Evolutionary conservation across 2,113 vertebrate species (phyloP).

Genomic region (Catharus fuscescens): DNA sequence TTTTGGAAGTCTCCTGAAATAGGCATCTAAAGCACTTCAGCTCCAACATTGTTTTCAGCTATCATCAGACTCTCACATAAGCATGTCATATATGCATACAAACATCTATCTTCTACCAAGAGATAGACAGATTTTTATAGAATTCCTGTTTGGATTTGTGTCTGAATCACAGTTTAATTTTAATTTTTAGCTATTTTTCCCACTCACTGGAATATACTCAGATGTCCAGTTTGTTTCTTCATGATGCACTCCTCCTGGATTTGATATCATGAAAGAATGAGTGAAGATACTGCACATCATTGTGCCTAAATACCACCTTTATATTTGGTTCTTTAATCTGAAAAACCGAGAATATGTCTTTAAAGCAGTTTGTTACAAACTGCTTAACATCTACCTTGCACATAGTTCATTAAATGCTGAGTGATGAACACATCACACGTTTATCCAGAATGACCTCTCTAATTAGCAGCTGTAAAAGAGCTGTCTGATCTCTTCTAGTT

Average conservation of each 20-base stretch:
- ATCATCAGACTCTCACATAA: neutral
- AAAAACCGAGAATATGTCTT: neutral
- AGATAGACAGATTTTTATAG: neutral
- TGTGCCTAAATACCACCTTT: neutral
- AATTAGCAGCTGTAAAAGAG: constrained; percentile 19
- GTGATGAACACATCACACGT: neutral
- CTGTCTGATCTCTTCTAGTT: neutral
- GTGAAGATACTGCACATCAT: neutral
- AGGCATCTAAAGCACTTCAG: neutral
- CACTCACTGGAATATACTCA: neutral
- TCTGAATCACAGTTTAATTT: neutral
- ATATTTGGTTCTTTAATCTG: constrained; percentile 22
- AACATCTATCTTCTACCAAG: neutral
- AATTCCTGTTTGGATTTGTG: neutral
- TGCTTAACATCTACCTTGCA: neutral
- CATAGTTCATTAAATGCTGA: neutral
- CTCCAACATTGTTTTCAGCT: neutral
- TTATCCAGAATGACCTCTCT: neutral
- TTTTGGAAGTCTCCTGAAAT: neutral
- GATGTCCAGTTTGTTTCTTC: neutral
- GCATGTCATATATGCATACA: neutral
- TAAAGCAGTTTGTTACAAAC: neutral
- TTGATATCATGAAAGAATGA: neutral
- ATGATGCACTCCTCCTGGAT: neutral
- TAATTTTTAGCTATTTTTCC: neutral